Conservation (phyloP, 2,113 vertebrate species). For the Ellobius talpinus region DNA sequence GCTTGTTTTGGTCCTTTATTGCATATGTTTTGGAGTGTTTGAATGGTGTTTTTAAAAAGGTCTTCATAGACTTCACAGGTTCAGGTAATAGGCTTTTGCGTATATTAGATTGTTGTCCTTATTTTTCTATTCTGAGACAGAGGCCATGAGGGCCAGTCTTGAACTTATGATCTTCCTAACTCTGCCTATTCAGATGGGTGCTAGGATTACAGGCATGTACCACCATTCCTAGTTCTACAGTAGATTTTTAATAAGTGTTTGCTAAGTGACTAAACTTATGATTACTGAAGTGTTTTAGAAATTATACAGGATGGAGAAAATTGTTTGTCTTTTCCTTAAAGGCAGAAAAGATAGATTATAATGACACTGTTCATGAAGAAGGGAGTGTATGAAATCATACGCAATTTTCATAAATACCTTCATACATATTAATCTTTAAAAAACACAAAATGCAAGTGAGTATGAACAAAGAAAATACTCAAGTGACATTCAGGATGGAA, state of each 20-base stretch:
- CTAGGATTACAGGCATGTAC: background rate
- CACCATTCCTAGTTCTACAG: too few relatives aligned
- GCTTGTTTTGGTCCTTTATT: background rate
- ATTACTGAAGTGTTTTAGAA: conserved; percentile 60
- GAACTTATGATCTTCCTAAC: background rate
- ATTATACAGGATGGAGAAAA: conserved; percentile 49
- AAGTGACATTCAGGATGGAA: background rate
- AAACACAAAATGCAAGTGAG: conserved; percentile 39
- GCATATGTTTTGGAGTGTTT: background rate
- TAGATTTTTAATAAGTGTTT: conserved; percentile 61
- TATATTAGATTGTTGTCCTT: background rate
- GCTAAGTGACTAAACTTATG: conserved; percentile 42
- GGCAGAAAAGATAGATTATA: conserved; percentile 55
- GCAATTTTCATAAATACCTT: conserved; percentile 59
- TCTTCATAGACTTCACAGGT: background rate
- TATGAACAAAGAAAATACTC: background rate
- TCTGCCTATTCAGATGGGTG: background rate
- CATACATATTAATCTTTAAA: conserved; percentile 58
- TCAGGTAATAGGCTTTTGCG: background rate
- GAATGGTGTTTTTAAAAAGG: background rate
- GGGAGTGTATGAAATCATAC: conserved; percentile 55
- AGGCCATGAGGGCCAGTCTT: background rate
- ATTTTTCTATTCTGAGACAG: background rate
- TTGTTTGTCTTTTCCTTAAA: conserved; percentile 58
- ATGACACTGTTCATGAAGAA: conserved; percentile 55